These are phyloP conservation scores for Erebia epiphron DNA, from an alignment of 2,888 invertebrate species.

Conservation along the genomic window DNA sequence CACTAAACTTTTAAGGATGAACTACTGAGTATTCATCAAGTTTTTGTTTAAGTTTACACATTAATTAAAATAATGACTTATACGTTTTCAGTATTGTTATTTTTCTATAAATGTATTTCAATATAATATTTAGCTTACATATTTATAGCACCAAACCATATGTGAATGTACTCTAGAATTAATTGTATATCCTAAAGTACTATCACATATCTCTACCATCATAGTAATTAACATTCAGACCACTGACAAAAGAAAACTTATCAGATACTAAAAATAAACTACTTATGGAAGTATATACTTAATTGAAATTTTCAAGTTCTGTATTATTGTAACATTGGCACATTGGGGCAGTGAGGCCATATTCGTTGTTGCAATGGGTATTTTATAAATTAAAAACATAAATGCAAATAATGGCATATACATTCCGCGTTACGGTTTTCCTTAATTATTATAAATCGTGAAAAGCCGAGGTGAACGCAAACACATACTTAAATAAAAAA, in stretches of 20 bases:
- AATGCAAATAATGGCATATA: constrained; percentile 81
- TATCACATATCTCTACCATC: constrained; percentile 56
- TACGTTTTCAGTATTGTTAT: constrained; percentile 10
- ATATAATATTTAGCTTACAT: constrained; percentile 36
- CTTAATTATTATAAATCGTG: constrained; percentile 14
- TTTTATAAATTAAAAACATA: constrained; percentile 68
- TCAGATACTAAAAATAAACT: constrained; percentile 36
- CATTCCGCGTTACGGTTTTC: constrained; percentile 59
- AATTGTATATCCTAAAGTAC: constrained; percentile 56
- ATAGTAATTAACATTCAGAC: constrained; percentile 45
- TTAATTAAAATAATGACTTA: constrained; percentile 12
- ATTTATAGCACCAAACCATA: constrained; percentile 74
- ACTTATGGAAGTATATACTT: constrained; percentile 41
- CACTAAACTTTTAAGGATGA: not conserved
- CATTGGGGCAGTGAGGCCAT: constrained; percentile 59
- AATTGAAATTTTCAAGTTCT: constrained; percentile 35
- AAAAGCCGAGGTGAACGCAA: constrained; percentile 36
- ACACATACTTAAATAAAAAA: constrained; percentile 39
- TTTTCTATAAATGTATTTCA: constrained; percentile 31
- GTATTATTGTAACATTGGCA: constrained; percentile 58
- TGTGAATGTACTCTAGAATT: constrained; percentile 60
- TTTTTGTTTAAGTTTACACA: constrained; percentile 1
- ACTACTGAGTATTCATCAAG: not conserved
- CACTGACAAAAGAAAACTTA: constrained; percentile 41
- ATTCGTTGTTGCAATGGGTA: constrained; percentile 56